These are phyloP conservation scores for Pachycephala philippinensis DNA, from an alignment of 2,113 vertebrate genomes.

Conservation along the genomic window DNA sequence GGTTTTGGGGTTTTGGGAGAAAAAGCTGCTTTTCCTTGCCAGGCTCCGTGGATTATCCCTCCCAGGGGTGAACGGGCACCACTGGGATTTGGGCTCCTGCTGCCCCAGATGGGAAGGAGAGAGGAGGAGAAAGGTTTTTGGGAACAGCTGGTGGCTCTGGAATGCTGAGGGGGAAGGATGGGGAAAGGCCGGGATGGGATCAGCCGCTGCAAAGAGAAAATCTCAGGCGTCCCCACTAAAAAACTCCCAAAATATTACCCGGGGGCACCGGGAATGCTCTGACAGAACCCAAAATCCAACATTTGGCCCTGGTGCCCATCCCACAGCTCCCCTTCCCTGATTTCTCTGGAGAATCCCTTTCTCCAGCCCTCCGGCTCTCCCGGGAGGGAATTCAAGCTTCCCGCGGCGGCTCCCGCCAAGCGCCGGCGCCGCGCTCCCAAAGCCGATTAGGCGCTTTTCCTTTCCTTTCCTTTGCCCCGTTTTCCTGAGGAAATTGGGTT, in stretches of 20 bases:
- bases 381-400: not conserved
- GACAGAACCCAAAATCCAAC: accelerated
- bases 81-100: not conserved
- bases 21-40: not conserved
- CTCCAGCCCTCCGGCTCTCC: not conserved
- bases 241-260: not conserved
- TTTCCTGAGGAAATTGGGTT: not conserved
- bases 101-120: accelerated
- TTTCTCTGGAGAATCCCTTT: not conserved
- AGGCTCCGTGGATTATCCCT: not conserved
- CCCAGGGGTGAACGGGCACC: not conserved
- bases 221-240: accelerated
- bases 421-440: not conserved
- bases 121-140: not conserved
- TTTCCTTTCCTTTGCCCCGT: not conserved
- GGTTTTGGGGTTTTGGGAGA: not conserved
- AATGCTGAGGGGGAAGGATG: not conserved
- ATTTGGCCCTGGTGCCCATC: accelerated
- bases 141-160: accelerated
- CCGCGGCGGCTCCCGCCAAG: not conserved
- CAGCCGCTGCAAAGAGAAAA: not conserved
- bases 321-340: accelerated
- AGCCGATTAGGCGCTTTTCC: not conserved
- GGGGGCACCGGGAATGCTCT: accelerated
- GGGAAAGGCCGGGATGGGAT: not conserved